Percentiles rank a stretch among this genome's conserved stretches.
Evolutionary conservation across 2,888 invertebrate species (phyloP).

Genomic region (Spatulosminthurus flaviceps): DNA sequence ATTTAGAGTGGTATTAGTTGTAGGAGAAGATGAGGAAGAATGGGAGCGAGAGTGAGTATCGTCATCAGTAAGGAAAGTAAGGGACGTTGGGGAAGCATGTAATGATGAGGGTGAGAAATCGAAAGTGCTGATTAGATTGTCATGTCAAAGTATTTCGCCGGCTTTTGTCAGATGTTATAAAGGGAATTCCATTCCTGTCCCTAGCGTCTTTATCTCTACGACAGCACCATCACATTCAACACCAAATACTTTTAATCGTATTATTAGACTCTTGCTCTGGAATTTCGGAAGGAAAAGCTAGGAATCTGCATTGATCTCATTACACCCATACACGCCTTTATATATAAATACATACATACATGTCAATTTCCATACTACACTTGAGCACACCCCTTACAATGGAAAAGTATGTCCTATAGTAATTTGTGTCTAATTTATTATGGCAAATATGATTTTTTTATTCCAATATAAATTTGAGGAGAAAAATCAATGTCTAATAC

Average conservation of each 20-base stretch:
- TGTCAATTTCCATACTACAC: too few species aligned
- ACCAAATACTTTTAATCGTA: conserved; percentile 46
- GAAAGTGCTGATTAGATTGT: conserved; percentile 54
- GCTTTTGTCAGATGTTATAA: conserved; percentile 48
- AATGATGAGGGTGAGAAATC: conserved; percentile 35
- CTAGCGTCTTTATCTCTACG: conserved; percentile 12
- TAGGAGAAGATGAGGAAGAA: not conserved
- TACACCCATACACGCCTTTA: too few species aligned
- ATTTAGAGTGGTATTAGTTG: not conserved
- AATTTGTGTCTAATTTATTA: too few species aligned
- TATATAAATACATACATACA: too few species aligned
- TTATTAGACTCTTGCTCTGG: conserved; percentile 26
- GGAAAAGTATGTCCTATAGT: too few species aligned
- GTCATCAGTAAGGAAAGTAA: too few species aligned
- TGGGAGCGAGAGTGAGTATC: too few species aligned
- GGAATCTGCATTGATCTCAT: too few species aligned
- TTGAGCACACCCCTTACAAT: too few species aligned
- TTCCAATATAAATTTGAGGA: too few species aligned
- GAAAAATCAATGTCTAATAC: not conserved
- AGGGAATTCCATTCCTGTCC: conserved; percentile 48
- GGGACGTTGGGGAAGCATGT: not conserved
- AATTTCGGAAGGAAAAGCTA: too few species aligned
- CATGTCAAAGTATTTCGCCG: conserved; percentile 44
- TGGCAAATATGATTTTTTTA: too few species aligned
- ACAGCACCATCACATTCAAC: not conserved